Evolutionary conservation across 2,797 vertebrate genomes (phyloP), one percentile per base, ranked within the genome.

Genomic region (Xiphophorus birchmanni): DNA sequence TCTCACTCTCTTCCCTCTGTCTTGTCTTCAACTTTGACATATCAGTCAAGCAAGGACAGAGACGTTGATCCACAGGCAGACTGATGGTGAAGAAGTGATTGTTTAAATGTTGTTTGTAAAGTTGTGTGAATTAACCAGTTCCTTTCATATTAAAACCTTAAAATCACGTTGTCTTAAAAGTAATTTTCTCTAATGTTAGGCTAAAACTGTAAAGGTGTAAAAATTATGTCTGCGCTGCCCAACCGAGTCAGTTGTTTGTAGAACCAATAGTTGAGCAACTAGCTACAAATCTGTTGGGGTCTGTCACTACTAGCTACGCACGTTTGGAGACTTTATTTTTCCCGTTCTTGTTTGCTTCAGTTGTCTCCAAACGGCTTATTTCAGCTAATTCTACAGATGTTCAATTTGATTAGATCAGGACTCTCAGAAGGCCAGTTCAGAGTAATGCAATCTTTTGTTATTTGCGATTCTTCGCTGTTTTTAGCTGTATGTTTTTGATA

Each of bases 11-110:
- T 60, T 73, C 84, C 89, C 80, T 89, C 84, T 54, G 67, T 80
- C 35, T 60, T 80, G 90, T 94, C 92, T 86, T 94, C 93, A 95
- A 93, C 94, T 94, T 95, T 96, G 95, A 96, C 95, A 95, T 94
- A 92, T 95, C 95, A 95, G 95, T 95, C 94, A 94, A 93, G 92
- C 92, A 90, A 92, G 91, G 90, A 92, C 93, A 90, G 89, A 81
- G 90, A 81, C 79, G 87, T 80, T 47, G 87, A 86, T 86, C 88
- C 84, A 75, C 84, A 87, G 88, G 76, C 85, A 83, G 84, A 42
- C 87, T 91, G 87, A 90, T 90, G 87, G 88, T 87, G 83, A 77
- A 87, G 78, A 83, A 92, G 88, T 87, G 78, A 73, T 82, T 79
- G 87, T 95, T 91, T 90, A 91, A 93, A 91, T 80, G 84, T 86